Percentiles rank a stretch among this genome's conserved stretches.
phyloP scores from a whole-genome alignment of 2,888 invertebrate genomes.

The Panopea generosa region DNA sequence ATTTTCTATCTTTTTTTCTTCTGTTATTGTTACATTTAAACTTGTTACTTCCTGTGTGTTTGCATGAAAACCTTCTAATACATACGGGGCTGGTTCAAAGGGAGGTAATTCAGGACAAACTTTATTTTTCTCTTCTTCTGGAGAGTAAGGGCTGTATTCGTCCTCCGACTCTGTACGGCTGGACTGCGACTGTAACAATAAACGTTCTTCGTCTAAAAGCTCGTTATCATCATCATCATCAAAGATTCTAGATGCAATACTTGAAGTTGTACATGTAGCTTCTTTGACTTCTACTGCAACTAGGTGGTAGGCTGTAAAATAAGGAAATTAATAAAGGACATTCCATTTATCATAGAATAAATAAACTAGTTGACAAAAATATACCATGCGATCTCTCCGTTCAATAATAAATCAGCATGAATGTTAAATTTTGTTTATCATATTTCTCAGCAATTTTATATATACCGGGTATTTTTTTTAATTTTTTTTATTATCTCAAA shows the following conservation, averaged over 20 bases:
- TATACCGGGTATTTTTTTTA: too few species aligned
- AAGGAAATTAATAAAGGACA: not conserved
- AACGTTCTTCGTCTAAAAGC: not conserved
- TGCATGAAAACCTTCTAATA: too few species aligned
- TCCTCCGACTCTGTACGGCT: conserved; percentile 4
- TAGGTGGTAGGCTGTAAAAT: conserved; percentile 35
- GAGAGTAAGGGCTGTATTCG: conserved; percentile 4
- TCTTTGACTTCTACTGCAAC: conserved; percentile 35
- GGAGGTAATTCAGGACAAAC: conserved; percentile 20
- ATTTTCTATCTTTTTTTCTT: not conserved
- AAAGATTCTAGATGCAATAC: not conserved
- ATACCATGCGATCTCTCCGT: too few species aligned
- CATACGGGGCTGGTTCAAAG: conserved; percentile 50
- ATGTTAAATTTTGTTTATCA: too few species aligned
- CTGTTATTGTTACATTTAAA: too few species aligned
- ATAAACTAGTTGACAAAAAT: too few species aligned
- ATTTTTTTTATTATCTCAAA: too few species aligned
- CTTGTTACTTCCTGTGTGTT: too few species aligned
- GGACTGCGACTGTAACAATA: not conserved
- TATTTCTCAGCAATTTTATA: too few species aligned
- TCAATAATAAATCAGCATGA: too few species aligned
- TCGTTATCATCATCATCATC: not conserved
- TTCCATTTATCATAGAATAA: not conserved
- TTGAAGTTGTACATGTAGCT: conserved; percentile 27
- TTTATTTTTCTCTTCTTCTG: conserved; percentile 20